Evolutionary conservation across 2,797 vertebrate species (phyloP).

Genomic region (Bryconaethiops microstoma): DNA sequence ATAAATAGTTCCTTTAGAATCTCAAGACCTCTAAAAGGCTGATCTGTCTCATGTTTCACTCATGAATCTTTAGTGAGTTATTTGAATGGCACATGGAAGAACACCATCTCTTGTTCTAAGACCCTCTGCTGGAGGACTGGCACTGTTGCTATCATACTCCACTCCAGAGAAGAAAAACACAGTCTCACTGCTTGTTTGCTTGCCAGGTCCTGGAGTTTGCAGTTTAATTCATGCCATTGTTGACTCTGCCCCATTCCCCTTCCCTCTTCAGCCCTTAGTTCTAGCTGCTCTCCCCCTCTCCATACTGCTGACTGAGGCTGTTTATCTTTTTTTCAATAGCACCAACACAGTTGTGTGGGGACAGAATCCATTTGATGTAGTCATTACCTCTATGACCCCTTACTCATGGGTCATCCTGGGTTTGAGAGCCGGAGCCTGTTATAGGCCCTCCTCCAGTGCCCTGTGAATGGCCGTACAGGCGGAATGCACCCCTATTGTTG

Average conservation of each 20-base stretch:
- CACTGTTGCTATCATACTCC: slow-evolving; percentile 63
- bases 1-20: slow-evolving; percentile 7
- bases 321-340: slow-evolving; percentile 79
- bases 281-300: slow-evolving; percentile 37
- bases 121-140: slow-evolving; percentile 46
- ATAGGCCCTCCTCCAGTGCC: slow-evolving; percentile 51
- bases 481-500: slow-evolving; percentile 68
- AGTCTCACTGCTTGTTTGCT: slow-evolving; percentile 59
- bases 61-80: slow-evolving; percentile 32
- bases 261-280: slow-evolving; percentile 44
- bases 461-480: slow-evolving; percentile 53
- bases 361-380: slow-evolving; percentile 78
- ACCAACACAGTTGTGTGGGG: slow-evolving; percentile 68
- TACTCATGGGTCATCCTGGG: slow-evolving; percentile 57
- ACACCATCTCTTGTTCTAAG: slow-evolving; percentile 32
- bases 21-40: background rate
- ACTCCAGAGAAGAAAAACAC: slow-evolving; percentile 50
- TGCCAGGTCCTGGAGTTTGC: slow-evolving; percentile 57
- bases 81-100: slow-evolving; percentile 40
- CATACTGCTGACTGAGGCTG: slow-evolving; percentile 66
- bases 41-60: slow-evolving; percentile 14
- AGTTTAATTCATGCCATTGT: slow-evolving; percentile 73
- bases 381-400: slow-evolving; percentile 77
- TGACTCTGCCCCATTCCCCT: slow-evolving; percentile 60
- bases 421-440: slow-evolving; percentile 41